Evolutionary conservation across 2,797 vertebrate genomes (phyloP).

Genomic region (Myoxocephalus aenaeus): DNA sequence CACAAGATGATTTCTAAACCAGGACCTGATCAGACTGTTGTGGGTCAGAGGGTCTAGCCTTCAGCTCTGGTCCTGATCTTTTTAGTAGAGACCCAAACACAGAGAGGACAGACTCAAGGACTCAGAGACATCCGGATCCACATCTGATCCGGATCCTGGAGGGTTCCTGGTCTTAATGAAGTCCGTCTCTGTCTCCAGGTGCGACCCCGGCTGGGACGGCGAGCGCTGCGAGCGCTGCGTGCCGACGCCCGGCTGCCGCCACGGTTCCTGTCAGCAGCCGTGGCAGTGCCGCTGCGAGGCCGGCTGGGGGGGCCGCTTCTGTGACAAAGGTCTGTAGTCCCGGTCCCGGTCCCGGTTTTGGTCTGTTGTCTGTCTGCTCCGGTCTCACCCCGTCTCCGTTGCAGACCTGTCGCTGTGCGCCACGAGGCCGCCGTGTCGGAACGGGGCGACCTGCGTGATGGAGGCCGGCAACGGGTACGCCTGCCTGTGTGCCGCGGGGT

Average conservation of each 20-base stretch:
- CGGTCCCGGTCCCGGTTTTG: not conserved
- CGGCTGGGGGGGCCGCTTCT: constrained; percentile 95
- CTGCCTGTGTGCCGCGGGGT: constrained; percentile 90
- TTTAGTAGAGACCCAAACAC: not conserved
- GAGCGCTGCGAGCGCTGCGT: constrained; percentile 89
- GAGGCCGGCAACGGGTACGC: constrained; percentile 88
- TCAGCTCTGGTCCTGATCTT: not conserved
- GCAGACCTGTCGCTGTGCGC: constrained; percentile 90
- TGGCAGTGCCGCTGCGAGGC: constrained; percentile 94
- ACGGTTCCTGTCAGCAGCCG: constrained; percentile 93
- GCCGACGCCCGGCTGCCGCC: constrained; percentile 90
- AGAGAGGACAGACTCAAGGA: too few relatives aligned
- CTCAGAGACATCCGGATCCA: not conserved
- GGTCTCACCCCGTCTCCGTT: not conserved
- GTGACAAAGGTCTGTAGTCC: constrained; percentile 89
- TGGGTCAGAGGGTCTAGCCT: not conserved
- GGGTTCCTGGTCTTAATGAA: not conserved
- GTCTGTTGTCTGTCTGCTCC: not conserved
- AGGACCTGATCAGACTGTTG: not conserved
- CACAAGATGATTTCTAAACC: not conserved
- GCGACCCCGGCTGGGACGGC: constrained; percentile 95
- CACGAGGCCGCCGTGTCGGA: constrained; percentile 87
- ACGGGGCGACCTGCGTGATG: constrained; percentile 88
- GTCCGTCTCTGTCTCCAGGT: constrained; percentile 77
- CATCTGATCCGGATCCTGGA: not conserved